These are phyloP conservation scores for Chelmon rostratus DNA, from an alignment of 2,797 vertebrate genomes.

Conservation along the genomic window DNA sequence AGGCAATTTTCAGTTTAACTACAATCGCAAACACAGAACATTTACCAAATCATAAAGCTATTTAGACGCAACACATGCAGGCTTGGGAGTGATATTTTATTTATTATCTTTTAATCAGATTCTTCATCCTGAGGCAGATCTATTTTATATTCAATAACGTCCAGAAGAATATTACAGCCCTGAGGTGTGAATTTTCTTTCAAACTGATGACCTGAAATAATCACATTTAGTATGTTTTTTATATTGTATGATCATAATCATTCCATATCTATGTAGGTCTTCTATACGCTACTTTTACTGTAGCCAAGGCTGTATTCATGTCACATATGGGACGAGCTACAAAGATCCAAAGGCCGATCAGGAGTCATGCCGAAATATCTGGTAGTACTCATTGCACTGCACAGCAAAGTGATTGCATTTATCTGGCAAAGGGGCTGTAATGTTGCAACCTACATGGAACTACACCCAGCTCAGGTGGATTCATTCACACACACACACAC, in stretches of 20 bases:
- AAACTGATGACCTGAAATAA: constrained; percentile 25
- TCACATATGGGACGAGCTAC: neutral
- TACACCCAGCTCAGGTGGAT: neutral
- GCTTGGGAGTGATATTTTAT: constrained; percentile 61
- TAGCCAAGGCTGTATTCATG: neutral
- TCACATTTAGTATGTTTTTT: neutral
- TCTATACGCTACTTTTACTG: neutral
- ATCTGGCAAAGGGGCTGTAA: neutral
- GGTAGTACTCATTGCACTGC: neutral
- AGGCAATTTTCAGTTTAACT: neutral
- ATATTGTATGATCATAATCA: neutral
- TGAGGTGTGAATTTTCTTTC: constrained; percentile 50
- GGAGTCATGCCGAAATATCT: neutral
- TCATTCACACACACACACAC: neutral
- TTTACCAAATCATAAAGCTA: constrained; percentile 24
- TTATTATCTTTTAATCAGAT: constrained; percentile 75
- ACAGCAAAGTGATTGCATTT: neutral
- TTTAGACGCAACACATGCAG: constrained; percentile 38
- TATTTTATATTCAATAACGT: constrained; percentile 63
- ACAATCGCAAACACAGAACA: constrained; percentile 20
- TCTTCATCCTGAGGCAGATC: constrained; percentile 71
- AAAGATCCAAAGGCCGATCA: neutral
- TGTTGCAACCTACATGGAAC: neutral
- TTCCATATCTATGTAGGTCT: neutral
- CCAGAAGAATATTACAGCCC: constrained; percentile 59